phyloP scores from a whole-genome alignment of 1,140 invertebrate species.

The Penaeus japonicus region DNA sequence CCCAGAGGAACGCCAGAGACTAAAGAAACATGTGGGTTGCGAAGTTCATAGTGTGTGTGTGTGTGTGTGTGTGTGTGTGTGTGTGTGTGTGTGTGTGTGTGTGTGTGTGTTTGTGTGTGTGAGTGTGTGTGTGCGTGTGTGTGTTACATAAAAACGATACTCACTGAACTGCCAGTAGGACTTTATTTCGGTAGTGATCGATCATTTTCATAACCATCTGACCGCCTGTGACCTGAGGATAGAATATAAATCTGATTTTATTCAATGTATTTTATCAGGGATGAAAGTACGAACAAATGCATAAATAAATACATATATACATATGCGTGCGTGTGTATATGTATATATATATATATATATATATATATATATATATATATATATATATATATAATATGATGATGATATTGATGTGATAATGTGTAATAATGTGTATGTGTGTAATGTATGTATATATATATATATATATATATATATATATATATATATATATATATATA shows the following conservation, averaged over 20 bases:
- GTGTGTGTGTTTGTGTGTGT: too few relatives aligned
- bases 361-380: slow-evolving; percentile 4
- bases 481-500: background rate
- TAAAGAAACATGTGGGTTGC: too few relatives aligned
- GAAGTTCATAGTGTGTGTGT: too few relatives aligned
- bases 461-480: background rate
- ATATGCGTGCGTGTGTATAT: background rate
- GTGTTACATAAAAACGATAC: background rate
- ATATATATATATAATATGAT: background rate
- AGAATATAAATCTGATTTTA: background rate
- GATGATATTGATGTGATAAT: background rate
- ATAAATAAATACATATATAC: background rate
- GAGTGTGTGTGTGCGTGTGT: too few relatives aligned
- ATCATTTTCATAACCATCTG: slow-evolving; percentile 1
- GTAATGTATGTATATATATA: background rate
- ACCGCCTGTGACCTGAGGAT: background rate
- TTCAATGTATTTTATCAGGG: background rate
- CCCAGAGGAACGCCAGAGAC: too few relatives aligned
- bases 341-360: slow-evolving; percentile 1
- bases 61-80: too few relatives aligned
- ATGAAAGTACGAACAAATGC: background rate
- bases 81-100: too few relatives aligned
- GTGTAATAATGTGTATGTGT: background rate
- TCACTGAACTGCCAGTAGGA: background rate
- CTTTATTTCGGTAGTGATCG: background rate